phyloP scores from a whole-genome alignment of 2,113 vertebrate species.

The Takifugu flavidus region DNA sequence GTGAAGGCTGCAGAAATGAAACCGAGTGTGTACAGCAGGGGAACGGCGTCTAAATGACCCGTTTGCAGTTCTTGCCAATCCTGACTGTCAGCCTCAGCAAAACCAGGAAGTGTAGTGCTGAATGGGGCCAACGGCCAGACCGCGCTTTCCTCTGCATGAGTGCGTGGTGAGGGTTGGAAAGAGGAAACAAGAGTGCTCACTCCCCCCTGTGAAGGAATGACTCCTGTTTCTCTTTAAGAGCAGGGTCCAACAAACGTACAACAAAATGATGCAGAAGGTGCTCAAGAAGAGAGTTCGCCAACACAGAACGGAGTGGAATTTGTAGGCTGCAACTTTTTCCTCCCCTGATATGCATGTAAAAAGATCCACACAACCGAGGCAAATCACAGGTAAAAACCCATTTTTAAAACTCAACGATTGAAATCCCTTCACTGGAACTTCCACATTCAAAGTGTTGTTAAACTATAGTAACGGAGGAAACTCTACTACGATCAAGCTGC shows the following conservation, averaged over 20 bases:
- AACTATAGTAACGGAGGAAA: constrained; percentile 47
- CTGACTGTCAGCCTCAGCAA: constrained; percentile 40
- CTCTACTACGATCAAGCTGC: constrained; percentile 41
- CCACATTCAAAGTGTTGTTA: background rate
- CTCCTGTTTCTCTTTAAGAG: constrained; percentile 35
- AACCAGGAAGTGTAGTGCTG: constrained; percentile 68
- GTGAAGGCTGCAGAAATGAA: constrained; percentile 10
- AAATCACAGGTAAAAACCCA: no score
- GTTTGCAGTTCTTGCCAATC: constrained; percentile 58
- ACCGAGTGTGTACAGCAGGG: constrained; percentile 5
- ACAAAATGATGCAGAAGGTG: constrained; percentile 8
- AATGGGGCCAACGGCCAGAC: constrained; percentile 57
- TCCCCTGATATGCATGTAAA: background rate
- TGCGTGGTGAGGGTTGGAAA: constrained; percentile 43
- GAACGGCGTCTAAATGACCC: constrained; percentile 57
- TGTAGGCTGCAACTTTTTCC: constrained; percentile 7
- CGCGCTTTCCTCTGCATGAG: constrained; percentile 34
- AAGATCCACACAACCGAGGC: no score
- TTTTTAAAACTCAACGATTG: no score
- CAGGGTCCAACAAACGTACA: constrained; percentile 13
- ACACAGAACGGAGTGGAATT: constrained; percentile 15
- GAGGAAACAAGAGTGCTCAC: constrained; percentile 67
- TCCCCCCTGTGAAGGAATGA: constrained; percentile 38
- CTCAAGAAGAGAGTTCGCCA: constrained; percentile 18
- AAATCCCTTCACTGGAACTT: background rate